A percentile compares a stretch with the other conserved stretches of the same genome.
Evolutionary conservation across 2,797 vertebrate genomes (phyloP).

Genomic region (Hemitrygon akajei): DNA sequence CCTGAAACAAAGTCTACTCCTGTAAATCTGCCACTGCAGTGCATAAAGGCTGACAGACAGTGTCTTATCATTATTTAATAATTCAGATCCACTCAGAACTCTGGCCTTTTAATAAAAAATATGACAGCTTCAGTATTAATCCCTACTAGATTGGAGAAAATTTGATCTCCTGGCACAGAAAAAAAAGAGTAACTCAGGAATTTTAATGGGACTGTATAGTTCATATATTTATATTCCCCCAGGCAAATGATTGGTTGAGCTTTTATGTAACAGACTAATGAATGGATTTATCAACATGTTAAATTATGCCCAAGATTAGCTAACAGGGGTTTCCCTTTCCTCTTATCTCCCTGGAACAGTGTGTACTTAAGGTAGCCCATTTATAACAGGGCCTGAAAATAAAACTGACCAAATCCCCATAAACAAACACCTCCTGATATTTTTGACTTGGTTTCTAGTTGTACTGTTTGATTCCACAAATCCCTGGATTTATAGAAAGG

Average conservation of each 20-base stretch:
- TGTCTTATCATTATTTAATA: background rate
- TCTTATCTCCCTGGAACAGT: background rate
- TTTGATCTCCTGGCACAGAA: background rate
- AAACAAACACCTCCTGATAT: background rate
- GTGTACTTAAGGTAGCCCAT: background rate
- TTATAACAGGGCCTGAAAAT: background rate
- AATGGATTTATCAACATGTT: constrained; percentile 13
- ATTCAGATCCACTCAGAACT: background rate
- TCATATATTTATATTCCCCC: background rate
- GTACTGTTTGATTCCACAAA: constrained; percentile 11
- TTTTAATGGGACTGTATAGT: background rate
- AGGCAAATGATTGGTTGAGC: constrained; percentile 1
- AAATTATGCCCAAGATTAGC: constrained; percentile 17
- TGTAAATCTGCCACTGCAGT: background rate
- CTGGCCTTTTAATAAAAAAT: background rate
- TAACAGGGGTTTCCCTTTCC: background rate
- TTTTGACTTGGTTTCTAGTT: constrained; percentile 2
- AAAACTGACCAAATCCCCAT: background rate
- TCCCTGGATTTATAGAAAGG: background rate
- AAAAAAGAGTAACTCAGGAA: background rate
- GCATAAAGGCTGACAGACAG: background rate
- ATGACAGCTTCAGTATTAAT: background rate
- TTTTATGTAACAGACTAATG: background rate
- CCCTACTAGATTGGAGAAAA: constrained; percentile 31
- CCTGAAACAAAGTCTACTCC: background rate